Evolutionary conservation across 2,797 vertebrate genomes (phyloP).

Genomic region (Sylvilagus floridanus): DNA sequence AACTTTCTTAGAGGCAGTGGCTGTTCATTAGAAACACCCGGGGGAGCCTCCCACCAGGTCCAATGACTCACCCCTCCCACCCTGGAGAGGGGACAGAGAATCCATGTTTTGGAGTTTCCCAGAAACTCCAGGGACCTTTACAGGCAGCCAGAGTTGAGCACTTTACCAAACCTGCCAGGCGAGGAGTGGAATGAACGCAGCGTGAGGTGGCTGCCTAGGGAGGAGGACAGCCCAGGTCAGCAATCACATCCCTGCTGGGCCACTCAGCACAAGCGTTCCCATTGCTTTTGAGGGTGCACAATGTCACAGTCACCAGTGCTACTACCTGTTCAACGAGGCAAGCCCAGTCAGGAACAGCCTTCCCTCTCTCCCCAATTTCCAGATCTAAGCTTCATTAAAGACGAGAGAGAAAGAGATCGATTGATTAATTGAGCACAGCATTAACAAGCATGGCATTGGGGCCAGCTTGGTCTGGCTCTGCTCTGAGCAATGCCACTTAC

Average conservation of each 20-base stretch:
- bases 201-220: not conserved
- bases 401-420: too few relatives aligned
- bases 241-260: not conserved
- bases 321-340: not conserved
- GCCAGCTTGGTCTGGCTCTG: not conserved
- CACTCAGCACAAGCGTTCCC: not conserved
- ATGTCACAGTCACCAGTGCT: too few relatives aligned
- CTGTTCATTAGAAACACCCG: conserved; percentile 68
- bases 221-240: not conserved
- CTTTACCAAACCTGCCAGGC: conserved; percentile 37
- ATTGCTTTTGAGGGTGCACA: not conserved
- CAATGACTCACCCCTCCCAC: not conserved
- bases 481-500: not conserved
- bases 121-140: not conserved
- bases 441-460: not conserved
- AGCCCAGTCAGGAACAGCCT: not conserved
- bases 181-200: not conserved
- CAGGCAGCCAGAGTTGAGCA: not conserved
- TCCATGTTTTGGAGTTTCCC: conserved; percentile 21
- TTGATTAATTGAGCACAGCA: not conserved
- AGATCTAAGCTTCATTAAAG: not conserved
- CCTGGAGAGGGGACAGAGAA: not conserved
- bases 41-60: conserved; percentile 7
- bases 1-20: conserved; percentile 51
- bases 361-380: not conserved